A percentile compares a stretch with the other conserved stretches of the same genome.
Evolutionary conservation across 2,113 vertebrate species (phyloP).

Genomic region (Percina caprodes): DNA sequence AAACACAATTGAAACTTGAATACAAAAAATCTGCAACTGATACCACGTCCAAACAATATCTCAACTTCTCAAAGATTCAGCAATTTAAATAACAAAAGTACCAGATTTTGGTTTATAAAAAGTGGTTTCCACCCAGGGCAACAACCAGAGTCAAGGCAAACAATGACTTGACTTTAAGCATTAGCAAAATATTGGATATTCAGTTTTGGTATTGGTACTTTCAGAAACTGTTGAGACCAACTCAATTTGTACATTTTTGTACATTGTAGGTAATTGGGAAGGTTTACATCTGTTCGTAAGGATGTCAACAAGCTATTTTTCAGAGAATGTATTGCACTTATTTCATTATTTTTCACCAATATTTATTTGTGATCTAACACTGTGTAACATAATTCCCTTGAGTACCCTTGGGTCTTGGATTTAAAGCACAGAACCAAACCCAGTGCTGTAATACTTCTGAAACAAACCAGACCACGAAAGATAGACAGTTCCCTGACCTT

Average conservation of each 20-base stretch:
- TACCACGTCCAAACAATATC: not conserved
- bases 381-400: not conserved
- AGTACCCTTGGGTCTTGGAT: not conserved
- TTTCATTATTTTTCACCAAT: not conserved
- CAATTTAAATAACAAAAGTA: no score
- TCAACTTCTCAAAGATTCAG: not conserved
- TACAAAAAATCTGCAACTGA: not conserved
- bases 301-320: no score
- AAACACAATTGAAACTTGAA: conserved; percentile 4
- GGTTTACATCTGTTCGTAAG: no score
- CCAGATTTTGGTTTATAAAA: not conserved
- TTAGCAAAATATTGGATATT: no score
- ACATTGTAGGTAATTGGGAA: no score
- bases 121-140: no score
- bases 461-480: conserved; percentile 37
- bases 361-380: not conserved
- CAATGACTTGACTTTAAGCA: no score
- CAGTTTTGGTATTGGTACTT: no score
- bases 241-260: no score
- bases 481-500: conserved; percentile 29
- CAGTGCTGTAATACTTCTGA: conserved; percentile 11
- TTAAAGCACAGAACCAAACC: conserved; percentile 12
- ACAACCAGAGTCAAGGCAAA: no score
- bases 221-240: no score
- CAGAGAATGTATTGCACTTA: no score